Base-by-base conservation (phyloP, 2,797 vertebrate genomes). In the Oophaga sylvatica region DNA sequence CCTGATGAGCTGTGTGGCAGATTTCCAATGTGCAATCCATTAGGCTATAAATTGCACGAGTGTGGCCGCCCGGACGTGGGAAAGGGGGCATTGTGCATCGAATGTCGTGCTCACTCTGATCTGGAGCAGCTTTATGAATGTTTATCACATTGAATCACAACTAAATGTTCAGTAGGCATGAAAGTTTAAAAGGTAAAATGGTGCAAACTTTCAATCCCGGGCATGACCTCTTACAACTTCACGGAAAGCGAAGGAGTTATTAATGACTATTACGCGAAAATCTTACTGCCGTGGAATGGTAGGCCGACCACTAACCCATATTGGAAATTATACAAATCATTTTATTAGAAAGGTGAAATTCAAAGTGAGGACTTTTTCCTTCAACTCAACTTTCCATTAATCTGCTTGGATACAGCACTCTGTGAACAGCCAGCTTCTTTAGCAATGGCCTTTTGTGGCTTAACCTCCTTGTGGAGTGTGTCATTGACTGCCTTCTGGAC, bases 111-210 rank as follows among this genome's bases (percentile, higher is more conserved):
- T 62, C 56, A 9, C 19, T 56, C 68, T 75, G 29, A 59, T 73
- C 56, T 26, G 56, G 53, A 73, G 31, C 81, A 62, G 53, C 60
- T 75, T 45, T 60, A 15, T 8, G 60, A 29, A 71, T 60, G 68
- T 83, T 83, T 22, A 60, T 83, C 29, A 83, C 20, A 22, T 45
- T 84, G 82, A 84, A 60, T 84, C 56, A 84, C 82, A 71, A 22
- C 65, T 83, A 13, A 20, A 70, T 17, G 48, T 83, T 56, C 81
- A 57, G n/a, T 62, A 75, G 68, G 67, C 15, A 2, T 41, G 29
- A 73, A 59, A 41, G 81, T 83, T 73, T 71, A 73, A 83, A 15
- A 56, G 48, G 53, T 73, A 56, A 35, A 57, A 8, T 60, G 68
- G 68, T 83, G 41, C 67, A 16, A 45, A 48, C 68, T 73, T 83